These are phyloP conservation scores for Bradypodion ventrale DNA, from an alignment of 2,797 vertebrate species.

Conservation along the genomic window DNA sequence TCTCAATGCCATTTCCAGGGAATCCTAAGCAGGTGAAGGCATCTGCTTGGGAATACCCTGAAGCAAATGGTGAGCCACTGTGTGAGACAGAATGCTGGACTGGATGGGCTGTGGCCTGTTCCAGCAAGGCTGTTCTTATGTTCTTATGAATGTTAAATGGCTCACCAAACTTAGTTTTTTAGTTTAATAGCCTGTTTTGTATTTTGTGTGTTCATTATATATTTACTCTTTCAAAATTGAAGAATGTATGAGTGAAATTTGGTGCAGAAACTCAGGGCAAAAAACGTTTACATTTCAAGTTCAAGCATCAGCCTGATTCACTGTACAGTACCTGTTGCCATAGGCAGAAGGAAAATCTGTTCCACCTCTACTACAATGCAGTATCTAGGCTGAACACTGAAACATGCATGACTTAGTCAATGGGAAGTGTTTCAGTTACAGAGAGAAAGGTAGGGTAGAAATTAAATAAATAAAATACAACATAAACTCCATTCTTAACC, in stretches of 20 bases:
- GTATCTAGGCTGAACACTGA: neutral
- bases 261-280: neutral
- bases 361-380: neutral
- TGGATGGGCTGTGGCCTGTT: too few species aligned
- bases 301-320: neutral
- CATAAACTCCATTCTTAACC: too few species aligned
- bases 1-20: too few species aligned
- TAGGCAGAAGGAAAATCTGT: neutral
- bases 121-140: too few species aligned
- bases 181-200: neutral
- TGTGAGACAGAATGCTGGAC: too few species aligned
- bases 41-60: too few species aligned
- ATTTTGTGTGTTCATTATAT: neutral
- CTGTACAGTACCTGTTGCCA: neutral
- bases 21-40: too few species aligned
- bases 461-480: neutral
- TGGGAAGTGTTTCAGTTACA: neutral
- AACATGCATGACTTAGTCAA: neutral
- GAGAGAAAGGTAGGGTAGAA: too few species aligned
- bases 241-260: neutral
- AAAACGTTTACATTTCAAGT: neutral
- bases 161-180: neutral
- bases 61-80: too few species aligned
- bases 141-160: neutral
- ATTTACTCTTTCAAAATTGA: neutral